These are phyloP conservation scores for Keiferia lycopersicella DNA, from an alignment of 2,888 invertebrate genomes.

Conservation along the genomic window DNA sequence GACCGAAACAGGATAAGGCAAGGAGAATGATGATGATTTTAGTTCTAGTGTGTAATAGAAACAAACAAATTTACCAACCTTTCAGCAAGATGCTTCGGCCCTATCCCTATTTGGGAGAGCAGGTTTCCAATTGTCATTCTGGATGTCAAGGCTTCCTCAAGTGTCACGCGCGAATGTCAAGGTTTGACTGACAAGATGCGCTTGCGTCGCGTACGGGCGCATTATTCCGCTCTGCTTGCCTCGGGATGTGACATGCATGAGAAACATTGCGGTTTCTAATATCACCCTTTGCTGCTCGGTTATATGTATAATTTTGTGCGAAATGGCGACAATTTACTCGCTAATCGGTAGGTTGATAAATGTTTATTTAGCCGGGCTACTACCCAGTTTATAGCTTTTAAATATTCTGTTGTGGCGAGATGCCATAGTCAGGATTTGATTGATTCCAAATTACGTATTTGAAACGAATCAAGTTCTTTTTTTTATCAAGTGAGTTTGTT, in stretches of 20 bases:
- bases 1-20: too few relatives aligned
- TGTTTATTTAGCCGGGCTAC: neutral
- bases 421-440: neutral
- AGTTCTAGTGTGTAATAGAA: neutral
- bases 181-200: conserved; percentile 57
- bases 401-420: neutral
- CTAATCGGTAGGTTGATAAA: conserved; percentile 4
- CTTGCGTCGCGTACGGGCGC: conserved; percentile 34
- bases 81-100: conserved; percentile 61
- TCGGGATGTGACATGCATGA: conserved; percentile 40
- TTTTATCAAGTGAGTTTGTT: too few relatives aligned
- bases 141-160: conserved; percentile 31
- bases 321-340: neutral
- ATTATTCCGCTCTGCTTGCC: conserved; percentile 61
- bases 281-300: neutral
- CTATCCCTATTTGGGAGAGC: conserved; percentile 63
- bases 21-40: too few relatives aligned
- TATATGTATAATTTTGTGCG: neutral
- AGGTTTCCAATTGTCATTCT: conserved; percentile 64
- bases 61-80: conserved; percentile 53
- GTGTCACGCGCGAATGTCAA: conserved; percentile 55
- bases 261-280: conserved; percentile 57
- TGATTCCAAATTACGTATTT: too few relatives aligned
- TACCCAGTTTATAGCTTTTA: neutral
- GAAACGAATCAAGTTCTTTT: too few relatives aligned